Evolutionary conservation across 2,888 invertebrate species (phyloP).

Genomic region (Chrysina gloriosa): DNA sequence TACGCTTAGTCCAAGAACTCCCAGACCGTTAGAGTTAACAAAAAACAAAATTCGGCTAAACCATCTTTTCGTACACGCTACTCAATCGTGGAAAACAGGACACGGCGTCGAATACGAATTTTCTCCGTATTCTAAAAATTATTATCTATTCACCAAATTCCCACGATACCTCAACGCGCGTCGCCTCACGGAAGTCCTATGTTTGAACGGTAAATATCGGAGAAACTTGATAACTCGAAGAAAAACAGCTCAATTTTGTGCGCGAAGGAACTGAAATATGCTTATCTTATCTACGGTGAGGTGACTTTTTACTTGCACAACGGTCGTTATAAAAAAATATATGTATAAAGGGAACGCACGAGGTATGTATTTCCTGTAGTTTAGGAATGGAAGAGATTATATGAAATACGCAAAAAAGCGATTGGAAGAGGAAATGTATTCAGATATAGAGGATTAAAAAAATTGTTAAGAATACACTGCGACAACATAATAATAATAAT

Average conservation of each 20-base stretch:
- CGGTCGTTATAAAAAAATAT: background rate
- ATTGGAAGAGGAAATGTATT: no score
- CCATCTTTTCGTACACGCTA: background rate
- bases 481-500: no score
- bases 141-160: conserved; percentile 17
- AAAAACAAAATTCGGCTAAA: no score
- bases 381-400: no score
- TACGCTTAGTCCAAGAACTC: no score
- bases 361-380: conserved; percentile 5
- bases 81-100: background rate
- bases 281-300: conserved; percentile 20
- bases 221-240: conserved; percentile 29
- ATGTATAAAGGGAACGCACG: no score
- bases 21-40: no score
- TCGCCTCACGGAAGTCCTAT: conserved; percentile 35
- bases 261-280: background rate
- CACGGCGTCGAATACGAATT: background rate
- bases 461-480: no score
- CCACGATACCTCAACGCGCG: conserved; percentile 34
- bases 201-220: conserved; percentile 32
- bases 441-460: no score
- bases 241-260: background rate
- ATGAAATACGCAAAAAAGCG: no score
- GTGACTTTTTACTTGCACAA: background rate
- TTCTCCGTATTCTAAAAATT: background rate